Conservation (phyloP, 2,797 vertebrate species). For the Emydoidea blandingii region DNA sequence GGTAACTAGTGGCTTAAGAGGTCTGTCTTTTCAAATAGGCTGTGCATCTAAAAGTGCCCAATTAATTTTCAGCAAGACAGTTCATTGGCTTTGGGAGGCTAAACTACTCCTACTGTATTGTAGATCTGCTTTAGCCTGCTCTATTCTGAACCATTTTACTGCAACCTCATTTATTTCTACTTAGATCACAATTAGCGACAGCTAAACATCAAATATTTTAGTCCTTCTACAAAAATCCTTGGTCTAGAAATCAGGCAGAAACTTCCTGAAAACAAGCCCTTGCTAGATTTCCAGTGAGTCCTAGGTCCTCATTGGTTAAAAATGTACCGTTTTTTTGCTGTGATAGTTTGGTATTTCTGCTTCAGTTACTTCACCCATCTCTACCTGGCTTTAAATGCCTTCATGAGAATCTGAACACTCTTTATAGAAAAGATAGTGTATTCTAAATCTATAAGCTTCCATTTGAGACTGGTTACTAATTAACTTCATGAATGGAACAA, state of each 20-base stretch:
- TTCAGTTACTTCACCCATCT: not conserved
- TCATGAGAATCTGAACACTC: not conserved
- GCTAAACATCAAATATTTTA: not conserved
- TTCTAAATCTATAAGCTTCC: conserved; percentile 15
- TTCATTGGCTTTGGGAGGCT: not conserved
- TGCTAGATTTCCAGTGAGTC: not conserved
- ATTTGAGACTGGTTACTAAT: conserved; percentile 37
- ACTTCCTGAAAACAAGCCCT: not conserved
- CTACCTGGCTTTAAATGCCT: conserved; percentile 7
- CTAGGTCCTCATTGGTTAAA: not conserved
- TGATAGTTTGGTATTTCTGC: not conserved
- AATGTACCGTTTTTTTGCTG: rapidly evolving
- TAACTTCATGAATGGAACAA: conserved; percentile 32
- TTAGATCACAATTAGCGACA: not conserved
- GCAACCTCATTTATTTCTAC: not conserved
- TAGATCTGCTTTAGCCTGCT: not conserved
- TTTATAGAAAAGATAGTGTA: conserved; percentile 27
- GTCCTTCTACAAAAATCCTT: not conserved
- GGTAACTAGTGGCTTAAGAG: not conserved
- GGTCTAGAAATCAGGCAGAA: not conserved
- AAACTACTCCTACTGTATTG: not conserved
- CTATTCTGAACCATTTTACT: not conserved
- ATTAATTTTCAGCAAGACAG: not conserved
- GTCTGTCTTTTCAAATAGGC: not conserved
- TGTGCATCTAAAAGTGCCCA: not conserved